Evolutionary conservation across 2,113 vertebrate species (phyloP), one percentile per base, ranked within the genome.

Genomic region (Pachycephala philippinensis): DNA sequence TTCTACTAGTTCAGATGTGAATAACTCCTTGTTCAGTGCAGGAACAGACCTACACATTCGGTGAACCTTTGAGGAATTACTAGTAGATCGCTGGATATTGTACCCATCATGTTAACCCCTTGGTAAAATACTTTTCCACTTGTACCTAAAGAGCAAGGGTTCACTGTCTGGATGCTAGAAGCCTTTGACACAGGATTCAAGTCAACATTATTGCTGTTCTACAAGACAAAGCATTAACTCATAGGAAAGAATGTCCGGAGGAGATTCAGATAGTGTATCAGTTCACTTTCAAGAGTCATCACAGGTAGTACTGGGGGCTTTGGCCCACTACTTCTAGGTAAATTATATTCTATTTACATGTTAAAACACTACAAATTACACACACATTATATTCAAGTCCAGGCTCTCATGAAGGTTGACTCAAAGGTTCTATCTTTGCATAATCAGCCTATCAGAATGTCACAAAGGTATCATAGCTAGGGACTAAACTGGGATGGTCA

Each of bases 1-100:
- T 84, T 97, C 76, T 87, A 31, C 71, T 92, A 68, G 40, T 89
- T 95, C 82, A 87, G 79, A 28, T 56, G 77, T 44, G 22, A 91
- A 47, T 66, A 77, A 70, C 30, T 83, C 70, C 68, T 93, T 86
- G 76, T 81, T 89, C 50, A 44, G 40, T 75, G 68, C 52, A 89
- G 76, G 90, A 93, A 77, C 11, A 86, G 72, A 90, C 69, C 44
- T 59, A 59, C 40, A 47, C 30, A 16, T 72, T 54, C 21, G 11
- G n/a, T 44, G 94, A 93, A 88, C 42, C 27, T 80, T 63, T 50
- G 47, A 78, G 64, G 74, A 95, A 86, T 78, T 39, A 77, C 50
- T 39, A 65, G 47, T 57, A 80, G 61, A 76, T 63, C 0, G 0
- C n/a, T 68, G 44, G 76, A 39, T 75, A 2, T 20, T 84, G 70